These are phyloP conservation scores for Trichosurus vulpecula DNA, from an alignment of 2,797 vertebrate species.

Conservation along the genomic window DNA sequence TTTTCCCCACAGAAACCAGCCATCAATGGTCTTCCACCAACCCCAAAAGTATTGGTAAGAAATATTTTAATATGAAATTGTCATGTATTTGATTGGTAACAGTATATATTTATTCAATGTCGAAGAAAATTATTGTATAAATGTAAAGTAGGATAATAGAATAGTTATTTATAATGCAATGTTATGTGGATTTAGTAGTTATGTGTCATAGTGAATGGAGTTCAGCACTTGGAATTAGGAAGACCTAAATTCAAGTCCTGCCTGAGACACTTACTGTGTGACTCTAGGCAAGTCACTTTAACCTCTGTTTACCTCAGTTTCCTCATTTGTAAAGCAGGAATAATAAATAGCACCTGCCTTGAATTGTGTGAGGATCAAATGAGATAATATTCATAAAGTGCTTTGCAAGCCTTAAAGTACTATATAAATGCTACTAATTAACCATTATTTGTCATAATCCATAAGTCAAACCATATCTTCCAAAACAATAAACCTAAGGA, in stretches of 20 bases:
- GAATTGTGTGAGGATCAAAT: not conserved
- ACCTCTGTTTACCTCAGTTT: not conserved
- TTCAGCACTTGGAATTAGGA: not conserved
- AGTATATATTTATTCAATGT: conserved; percentile 30
- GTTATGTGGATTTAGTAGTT: not conserved
- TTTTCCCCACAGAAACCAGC: conserved; percentile 90
- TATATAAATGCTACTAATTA: not conserved
- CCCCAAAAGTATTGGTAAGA: conserved; percentile 98
- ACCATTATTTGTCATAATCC: not conserved
- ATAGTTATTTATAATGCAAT: not conserved
- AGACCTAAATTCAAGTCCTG: not conserved
- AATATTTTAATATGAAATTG: conserved; percentile 51
- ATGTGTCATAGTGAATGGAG: not conserved
- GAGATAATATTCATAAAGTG: not conserved
- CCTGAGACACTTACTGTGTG: not conserved
- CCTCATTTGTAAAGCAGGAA: not conserved
- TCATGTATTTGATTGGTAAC: conserved; percentile 25
- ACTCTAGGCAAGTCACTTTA: not conserved
- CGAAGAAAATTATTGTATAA: conserved; percentile 31
- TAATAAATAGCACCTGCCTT: not conserved
- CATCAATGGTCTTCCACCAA: conserved; percentile 97
- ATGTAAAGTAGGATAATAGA: not conserved
- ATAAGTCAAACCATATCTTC: not conserved
- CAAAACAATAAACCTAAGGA: not conserved
- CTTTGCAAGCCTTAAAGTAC: not conserved